These are phyloP conservation scores for Stegostoma tigrinum DNA, from an alignment of 2,113 vertebrate genomes.

Conservation along the genomic window DNA sequence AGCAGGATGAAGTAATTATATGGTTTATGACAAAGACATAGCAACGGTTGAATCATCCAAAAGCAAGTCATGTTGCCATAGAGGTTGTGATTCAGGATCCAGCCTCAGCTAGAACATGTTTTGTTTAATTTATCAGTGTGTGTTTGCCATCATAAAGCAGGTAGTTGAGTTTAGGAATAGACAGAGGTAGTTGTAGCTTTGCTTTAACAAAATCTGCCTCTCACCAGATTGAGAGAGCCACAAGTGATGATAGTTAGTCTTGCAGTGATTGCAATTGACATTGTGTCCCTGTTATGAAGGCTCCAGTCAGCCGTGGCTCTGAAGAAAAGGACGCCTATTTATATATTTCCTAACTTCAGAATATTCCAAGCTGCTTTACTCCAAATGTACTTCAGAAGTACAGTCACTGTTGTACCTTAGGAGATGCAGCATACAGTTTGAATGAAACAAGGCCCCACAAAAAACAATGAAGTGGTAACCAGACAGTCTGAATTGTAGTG, in stretches of 20 bases:
- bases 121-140: not conserved
- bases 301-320: not conserved
- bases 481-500: not conserved
- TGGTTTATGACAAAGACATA: too few relatives aligned
- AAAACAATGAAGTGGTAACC: not conserved
- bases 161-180: not conserved
- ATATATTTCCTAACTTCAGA: not conserved
- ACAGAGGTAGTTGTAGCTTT: not conserved
- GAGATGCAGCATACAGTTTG: not conserved
- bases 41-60: too few relatives aligned
- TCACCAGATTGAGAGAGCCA: too few relatives aligned
- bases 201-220: too few relatives aligned
- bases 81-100: not conserved
- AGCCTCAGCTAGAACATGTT: not conserved
- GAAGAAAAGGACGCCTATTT: not conserved
- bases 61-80: not conserved
- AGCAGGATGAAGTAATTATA: too few relatives aligned
- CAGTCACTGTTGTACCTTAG: not conserved
- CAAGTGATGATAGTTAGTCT: too few relatives aligned
- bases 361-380: not conserved
- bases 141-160: not conserved
- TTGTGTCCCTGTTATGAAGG: not conserved
- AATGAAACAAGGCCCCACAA: not conserved
- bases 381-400: not conserved
- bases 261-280: too few relatives aligned